A percentile compares a stretch with the other conserved stretches of the same genome.
Conservation (phyloP, 2,113 vertebrate genomes). For the Scophthalmus maximus region DNA sequence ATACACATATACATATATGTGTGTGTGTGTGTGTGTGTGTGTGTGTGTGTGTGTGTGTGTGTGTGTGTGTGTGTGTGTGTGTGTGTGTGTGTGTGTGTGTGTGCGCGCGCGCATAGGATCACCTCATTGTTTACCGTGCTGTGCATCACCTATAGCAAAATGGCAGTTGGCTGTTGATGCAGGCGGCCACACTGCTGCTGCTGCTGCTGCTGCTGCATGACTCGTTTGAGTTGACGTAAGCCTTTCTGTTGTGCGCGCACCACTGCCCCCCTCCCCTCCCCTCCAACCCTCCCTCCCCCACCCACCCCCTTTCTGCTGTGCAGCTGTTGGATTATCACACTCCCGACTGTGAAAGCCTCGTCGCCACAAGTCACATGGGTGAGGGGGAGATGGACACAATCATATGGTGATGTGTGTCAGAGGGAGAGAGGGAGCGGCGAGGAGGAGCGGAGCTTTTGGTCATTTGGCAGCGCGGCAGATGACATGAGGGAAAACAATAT, state of each 20-base stretch:
- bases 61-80: no score
- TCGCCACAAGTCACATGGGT: conserved; percentile 61
- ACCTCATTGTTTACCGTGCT: not conserved
- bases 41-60: no score
- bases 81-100: no score
- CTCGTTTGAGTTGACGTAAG: conserved; percentile 70
- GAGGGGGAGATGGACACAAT: conserved; percentile 29
- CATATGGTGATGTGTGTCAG: conserved; percentile 32
- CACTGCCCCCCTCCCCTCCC: not conserved
- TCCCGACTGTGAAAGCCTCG: conserved; percentile 55
- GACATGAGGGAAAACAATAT: not conserved
- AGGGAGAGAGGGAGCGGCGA: not conserved
- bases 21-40: no score
- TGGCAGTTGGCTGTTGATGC: conserved; percentile 52
- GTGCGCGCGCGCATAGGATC: no score
- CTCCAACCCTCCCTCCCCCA: conserved; percentile 10
- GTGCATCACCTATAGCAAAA: conserved; percentile 36
- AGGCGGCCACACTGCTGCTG: conserved; percentile 55
- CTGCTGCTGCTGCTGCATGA: conserved; percentile 64
- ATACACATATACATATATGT: no score
- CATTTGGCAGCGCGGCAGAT: not conserved
- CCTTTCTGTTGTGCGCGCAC: conserved; percentile 56
- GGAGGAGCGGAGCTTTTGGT: conserved; percentile 1
- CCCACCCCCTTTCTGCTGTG: conserved; percentile 49
- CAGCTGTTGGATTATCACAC: conserved; percentile 77